Conservation (phyloP, 2,888 invertebrate species). For the Sthenelais limicola region DNA sequence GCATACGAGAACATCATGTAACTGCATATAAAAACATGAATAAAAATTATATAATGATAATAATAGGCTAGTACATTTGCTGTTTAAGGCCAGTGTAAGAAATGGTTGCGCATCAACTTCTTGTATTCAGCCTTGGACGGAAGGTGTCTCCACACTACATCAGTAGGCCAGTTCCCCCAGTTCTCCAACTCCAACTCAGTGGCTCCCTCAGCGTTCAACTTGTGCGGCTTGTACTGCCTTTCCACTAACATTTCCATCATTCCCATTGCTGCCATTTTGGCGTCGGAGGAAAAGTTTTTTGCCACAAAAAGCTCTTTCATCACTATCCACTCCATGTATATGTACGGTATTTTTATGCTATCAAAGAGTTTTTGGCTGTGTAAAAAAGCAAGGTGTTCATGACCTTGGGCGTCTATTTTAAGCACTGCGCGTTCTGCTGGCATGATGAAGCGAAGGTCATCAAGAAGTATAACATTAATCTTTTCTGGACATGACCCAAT, state of each 20-base stretch:
- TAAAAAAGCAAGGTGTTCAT: constrained; percentile 50
- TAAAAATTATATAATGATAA: too few species aligned
- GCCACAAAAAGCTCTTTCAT: constrained; percentile 45
- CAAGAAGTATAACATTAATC: constrained; percentile 49
- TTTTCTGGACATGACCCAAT: constrained; percentile 49
- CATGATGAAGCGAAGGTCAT: constrained; percentile 49
- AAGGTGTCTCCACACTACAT: constrained; percentile 51
- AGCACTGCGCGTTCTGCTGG: constrained; percentile 25
- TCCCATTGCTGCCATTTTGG: too few species aligned
- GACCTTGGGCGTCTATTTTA: constrained; percentile 45
- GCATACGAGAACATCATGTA: too few species aligned
- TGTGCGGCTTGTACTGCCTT: constrained; percentile 45
- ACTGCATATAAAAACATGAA: too few species aligned
- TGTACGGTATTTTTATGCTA: constrained; percentile 44
- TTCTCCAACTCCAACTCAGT: constrained; percentile 37
- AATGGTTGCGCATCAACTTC: constrained; percentile 46
- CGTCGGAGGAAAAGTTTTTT: neutral
- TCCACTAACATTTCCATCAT: constrained; percentile 47
- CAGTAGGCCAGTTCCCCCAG: constrained; percentile 53
- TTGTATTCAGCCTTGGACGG: constrained; percentile 40
- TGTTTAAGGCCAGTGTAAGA: constrained; percentile 48
- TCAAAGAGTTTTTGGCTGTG: constrained; percentile 46
- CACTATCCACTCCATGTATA: constrained; percentile 55
- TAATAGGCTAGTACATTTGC: too few species aligned
- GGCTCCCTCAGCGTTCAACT: constrained; percentile 41